Evolutionary conservation across 2,888 invertebrate genomes (phyloP), one percentile per base, ranked within the genome.

Genomic region (Agriopis marginaria): DNA sequence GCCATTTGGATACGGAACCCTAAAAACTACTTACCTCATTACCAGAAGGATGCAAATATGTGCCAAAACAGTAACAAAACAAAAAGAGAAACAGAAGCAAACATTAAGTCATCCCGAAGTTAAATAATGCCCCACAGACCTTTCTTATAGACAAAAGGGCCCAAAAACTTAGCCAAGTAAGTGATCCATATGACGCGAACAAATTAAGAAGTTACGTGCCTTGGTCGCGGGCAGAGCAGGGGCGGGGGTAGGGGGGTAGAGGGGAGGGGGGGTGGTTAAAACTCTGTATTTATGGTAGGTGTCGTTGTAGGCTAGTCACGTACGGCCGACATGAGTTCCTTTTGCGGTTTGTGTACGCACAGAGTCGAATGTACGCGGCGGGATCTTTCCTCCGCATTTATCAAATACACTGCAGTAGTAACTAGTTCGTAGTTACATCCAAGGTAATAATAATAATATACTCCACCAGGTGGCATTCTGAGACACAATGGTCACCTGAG

Each of bases 141-240:
- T 70, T 66, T 66, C 64, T 66, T 69, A 67, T 65, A 63, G 62
- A 73, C 71, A 70, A 68, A 68, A 71, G 71, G 71, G 73, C 67
- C 71, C 71, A 72, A 75, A 76, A 79, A 81, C 77, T 78, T 79
- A 77, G 76, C 74, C 77, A 77, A 78, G 75, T 75, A 76, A 71
- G 69, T 63, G 74, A 76, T 75, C 70, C 76, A 75, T 76, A 80
- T 75, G 69, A 74, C 75, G 74, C 75, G 77, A 84, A 82, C 82
- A 82, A 84, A 82, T 84, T 82, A 84, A 84, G 81, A 82, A 82
- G 82, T 74, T 77, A 79, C 77, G 77, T 76, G 77, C 72, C 66
- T 64, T 66, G 66, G 73, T 61, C 50, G 61, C 49, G 68, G 32
- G 17, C 66, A 66, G 71, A 53, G 59, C 10, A 55, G 44, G 42